Evolutionary conservation across 30 jellyfish, hydroid and myxozoan species (phyloP), one percentile per base, ranked within the genome.

Genomic region (Morbakka virulenta): DNA sequence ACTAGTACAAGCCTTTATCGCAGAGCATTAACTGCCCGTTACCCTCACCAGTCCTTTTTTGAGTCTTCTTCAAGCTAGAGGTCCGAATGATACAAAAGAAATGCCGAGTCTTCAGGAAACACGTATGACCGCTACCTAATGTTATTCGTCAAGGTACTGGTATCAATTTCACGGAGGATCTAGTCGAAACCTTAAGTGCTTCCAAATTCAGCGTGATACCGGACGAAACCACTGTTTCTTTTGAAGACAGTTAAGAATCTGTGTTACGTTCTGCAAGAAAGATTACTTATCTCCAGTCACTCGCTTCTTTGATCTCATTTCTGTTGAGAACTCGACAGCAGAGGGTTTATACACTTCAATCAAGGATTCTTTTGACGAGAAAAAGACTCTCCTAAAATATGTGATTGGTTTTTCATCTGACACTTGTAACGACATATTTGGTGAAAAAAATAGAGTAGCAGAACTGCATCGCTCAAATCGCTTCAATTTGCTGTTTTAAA

Each of bases 401-500:
- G 48, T 77, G 11, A 77, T 77, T 53, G 89, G 89, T 23, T 77
- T 50, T 64, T 65, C 89, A 17, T 77, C 89, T 14, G 89, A 77
- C 49, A 77, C 89, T 13, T 62, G 82, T 28, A 77, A 64, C 31
- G 72, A 36, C 6, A 77, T 77, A 81, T 77, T 77, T 30, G 73
- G 81, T 4, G 80, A 52, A 32, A 33, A 74, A 21, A 26, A 47
- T 25, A 25, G 71, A 17, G 72, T 77, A 6, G 68, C 89, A 23
- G 33, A 47, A 30, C 22, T 52, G 28, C 36, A n/a, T n/a, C n/a
- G n/a, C n/a, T n/a, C n/a, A n/a, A n/a, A n/a, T n/a, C n/a, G n/a
- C n/a, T n/a, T n/a, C n/a, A n/a, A n/a, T n/a, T n/a, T n/a, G n/a
- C n/a, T n/a, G n/a, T n/a, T n/a, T n/a, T n/a, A n/a, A n/a, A n/a